phyloP scores from a whole-genome alignment of 1,140 invertebrate species.

The Drosophila persimilis region DNA sequence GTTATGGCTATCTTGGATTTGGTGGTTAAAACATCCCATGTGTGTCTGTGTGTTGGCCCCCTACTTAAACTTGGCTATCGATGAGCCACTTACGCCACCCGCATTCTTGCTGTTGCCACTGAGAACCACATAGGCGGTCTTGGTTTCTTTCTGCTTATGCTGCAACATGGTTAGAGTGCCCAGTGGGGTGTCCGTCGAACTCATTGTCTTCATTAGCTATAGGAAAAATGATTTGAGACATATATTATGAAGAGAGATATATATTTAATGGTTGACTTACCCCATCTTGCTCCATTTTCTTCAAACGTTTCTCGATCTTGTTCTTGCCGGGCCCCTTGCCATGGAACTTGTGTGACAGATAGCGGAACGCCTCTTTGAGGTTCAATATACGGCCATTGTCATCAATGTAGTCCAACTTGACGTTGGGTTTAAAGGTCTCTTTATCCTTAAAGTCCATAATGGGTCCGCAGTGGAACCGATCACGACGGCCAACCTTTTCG shows the following conservation, averaged over 20 bases:
- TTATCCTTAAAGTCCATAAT: conserved; percentile 97
- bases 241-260: not conserved
- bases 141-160: conserved; percentile 98
- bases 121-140: conserved; percentile 96
- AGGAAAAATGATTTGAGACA: conserved; percentile 59
- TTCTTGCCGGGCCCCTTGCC: conserved; percentile 99
- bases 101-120: conserved; percentile 90
- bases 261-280: conserved; percentile 83
- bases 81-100: conserved; percentile 53
- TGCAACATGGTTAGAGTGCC: conserved; percentile 96
- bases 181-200: conserved; percentile 98
- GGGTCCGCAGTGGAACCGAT: conserved; percentile 90
- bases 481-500: conserved; percentile 91
- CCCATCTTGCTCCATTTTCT: conserved; percentile 97
- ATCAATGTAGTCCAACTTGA: conserved; percentile 99
- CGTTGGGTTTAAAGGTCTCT: conserved; percentile 95
- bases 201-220: conserved; percentile 99
- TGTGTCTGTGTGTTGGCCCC: not conserved
- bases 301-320: conserved; percentile 98
- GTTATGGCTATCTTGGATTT: conserved; percentile 52
- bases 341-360: conserved; percentile 98
- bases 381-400: conserved; percentile 94
- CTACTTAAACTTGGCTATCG: conserved; percentile 82
- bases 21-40: not conserved
- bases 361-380: conserved; percentile 98